Conservation (phyloP, 2,797 vertebrate genomes). For the Rallus crepitans region DNA sequence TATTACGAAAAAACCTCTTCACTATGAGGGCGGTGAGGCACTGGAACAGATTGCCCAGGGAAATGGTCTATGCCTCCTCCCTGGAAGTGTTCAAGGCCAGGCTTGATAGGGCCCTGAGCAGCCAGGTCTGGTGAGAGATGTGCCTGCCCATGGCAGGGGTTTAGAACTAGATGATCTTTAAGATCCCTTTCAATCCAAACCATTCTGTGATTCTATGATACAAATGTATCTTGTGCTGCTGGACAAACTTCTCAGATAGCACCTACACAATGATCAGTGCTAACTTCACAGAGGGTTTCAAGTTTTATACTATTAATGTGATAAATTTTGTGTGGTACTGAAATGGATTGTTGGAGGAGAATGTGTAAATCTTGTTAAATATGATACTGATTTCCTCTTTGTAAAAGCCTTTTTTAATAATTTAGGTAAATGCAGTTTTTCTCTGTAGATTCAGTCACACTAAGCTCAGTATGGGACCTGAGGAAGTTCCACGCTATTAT, state of each 20-base stretch:
- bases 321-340: background rate
- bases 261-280: background rate
- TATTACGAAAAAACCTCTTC: no score
- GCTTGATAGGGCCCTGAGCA: no score
- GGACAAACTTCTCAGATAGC: background rate
- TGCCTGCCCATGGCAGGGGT: no score
- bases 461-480: background rate
- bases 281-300: background rate
- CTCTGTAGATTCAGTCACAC: background rate
- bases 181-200: no score
- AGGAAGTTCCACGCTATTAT: background rate
- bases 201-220: background rate
- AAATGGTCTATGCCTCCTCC: no score
- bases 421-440: background rate
- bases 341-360: background rate
- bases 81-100: no score
- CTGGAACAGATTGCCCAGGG: no score
- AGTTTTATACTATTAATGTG: background rate
- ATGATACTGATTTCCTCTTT: background rate
- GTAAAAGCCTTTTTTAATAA: background rate
- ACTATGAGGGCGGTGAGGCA: no score
- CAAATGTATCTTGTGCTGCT: background rate
- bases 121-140: no score
- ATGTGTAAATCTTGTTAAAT: background rate
- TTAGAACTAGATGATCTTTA: no score